Base-by-base conservation (phyloP, 2,797 vertebrate species). In the Lepidocolaptes lacrymiger region DNA sequence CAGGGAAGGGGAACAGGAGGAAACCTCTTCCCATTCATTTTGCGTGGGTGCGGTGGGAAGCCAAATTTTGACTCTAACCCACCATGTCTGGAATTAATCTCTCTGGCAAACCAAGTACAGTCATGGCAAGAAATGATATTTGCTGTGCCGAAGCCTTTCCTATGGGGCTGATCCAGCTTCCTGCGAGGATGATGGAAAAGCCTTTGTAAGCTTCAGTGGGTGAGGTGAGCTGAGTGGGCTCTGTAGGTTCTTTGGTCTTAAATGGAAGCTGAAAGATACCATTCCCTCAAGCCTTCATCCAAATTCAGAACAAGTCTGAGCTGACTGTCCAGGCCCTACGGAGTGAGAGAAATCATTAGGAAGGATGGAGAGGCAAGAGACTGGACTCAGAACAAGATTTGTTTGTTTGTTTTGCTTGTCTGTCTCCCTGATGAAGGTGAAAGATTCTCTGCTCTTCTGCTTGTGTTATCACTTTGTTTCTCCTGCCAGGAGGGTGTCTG, bases 11-110 rank as follows among this genome's bases (percentile, higher is more conserved):
- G 72, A 76, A 30, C 62, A 75, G 73, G 95, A 93, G 69, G 88
- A 90, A 92, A 39, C 43, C 23, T 96, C 79, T 76, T 82, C 73
- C 85, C 21, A 27, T 94, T 95, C 51, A 87, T 88, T 85, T 83
- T 87, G 72, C 3, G 54, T 91, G 93, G 82, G 66, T 89, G 67
- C 3, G 7, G 77, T 68, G 55, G 91, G 88, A 87, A 92, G 82
- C 91, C 85, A 91, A n/a, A 76, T 27, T 86, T 74, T 19, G 9
- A 68, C 62, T 90, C 52, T 52, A 79, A 44, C 68, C 91, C 49
- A 88, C 67, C 28, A 86, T 22, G 86, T 86, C 93, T 92, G 80
- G 89, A 94, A 80, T 88, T 43, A 59, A 91, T 95, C 58, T 93
- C 5, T 84, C 76, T 93, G 77, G 81, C 59, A 96, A 92, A 93